These are phyloP conservation scores for Pardosa pseudoannulata DNA, from an alignment of 2,888 invertebrate species.

Conservation along the genomic window DNA sequence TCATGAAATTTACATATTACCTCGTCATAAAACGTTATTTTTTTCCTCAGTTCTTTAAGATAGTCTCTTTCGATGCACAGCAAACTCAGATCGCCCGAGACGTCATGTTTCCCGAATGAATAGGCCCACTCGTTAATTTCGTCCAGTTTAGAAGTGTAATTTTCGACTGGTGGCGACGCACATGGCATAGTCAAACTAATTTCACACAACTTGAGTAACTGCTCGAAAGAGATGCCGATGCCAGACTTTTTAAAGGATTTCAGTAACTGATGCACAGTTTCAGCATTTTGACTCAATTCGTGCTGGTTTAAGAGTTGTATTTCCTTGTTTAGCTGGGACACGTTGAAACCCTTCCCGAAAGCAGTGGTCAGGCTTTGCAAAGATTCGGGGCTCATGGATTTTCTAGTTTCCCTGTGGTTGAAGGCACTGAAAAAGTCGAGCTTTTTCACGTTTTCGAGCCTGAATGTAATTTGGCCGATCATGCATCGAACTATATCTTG, in stretches of 20 bases:
- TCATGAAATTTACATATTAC: neutral
- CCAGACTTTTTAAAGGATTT: neutral
- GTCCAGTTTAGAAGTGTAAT: neutral
- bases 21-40: neutral
- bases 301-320: neutral
- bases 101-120: neutral
- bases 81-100: neutral
- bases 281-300: neutral
- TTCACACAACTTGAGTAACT: neutral
- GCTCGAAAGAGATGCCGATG: neutral
- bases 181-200: neutral
- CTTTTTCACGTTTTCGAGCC: neutral
- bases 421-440: neutral
- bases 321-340: neutral
- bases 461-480: neutral
- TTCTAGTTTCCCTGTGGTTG: neutral
- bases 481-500: neutral
- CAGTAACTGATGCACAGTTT: neutral
- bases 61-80: neutral
- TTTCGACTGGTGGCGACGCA: neutral
- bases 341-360: neutral
- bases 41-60: neutral
- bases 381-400: neutral
- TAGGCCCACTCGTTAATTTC: neutral
- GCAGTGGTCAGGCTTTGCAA: neutral